Evolutionary conservation across 92 coral and sea anemone species (phyloP), one percentile per base, ranked within the genome.

Genomic region (Epizoanthus ramosus): DNA sequence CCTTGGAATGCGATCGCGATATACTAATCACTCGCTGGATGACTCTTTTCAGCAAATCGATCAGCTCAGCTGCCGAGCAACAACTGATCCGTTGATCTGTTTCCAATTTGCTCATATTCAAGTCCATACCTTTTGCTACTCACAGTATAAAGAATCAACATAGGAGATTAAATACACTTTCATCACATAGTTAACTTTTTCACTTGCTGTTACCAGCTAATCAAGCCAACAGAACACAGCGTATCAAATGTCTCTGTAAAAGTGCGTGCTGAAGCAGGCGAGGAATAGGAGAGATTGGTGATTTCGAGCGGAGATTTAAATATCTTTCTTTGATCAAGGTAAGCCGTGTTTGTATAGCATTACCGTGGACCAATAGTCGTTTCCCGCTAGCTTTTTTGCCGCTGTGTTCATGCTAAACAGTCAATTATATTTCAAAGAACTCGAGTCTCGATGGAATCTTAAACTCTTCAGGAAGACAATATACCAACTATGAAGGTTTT

Each of bases 31-130:
- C 57, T 9, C 68, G 14, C 23, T 56, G 19, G 81, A 76, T 57
- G 52, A 43, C 39, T 43, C 59, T 77, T 77, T 21, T 77, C 69
- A 59, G 82, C 19, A 77, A 77, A 22, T n/a, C 18, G 82, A 77
- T 77, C 71, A 35, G 59, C 57, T 41, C 22, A 60, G 71, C 53
- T 61, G 6, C 22, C 22, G 47, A 19, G 24, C 18, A 18, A 60
- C 70, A 77, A 9, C 63, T 77, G 7, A 25, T 77, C 35, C 1
- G n/a, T 18, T 37, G 56, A 35, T 77, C 82, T 77, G 71, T 60
- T 77, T 43, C 58, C 16, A 19, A 57, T 24, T 14, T 60, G 6
- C 25, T 37, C 24, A 28, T 35, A 21, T 39, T 41, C 19, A 77
- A 16, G 16, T 17, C 4, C 43, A 54, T 9, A 41, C 15, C 22